These are phyloP conservation scores for Tamias sibiricus DNA, from an alignment of 2,113 vertebrate genomes.

Conservation along the genomic window DNA sequence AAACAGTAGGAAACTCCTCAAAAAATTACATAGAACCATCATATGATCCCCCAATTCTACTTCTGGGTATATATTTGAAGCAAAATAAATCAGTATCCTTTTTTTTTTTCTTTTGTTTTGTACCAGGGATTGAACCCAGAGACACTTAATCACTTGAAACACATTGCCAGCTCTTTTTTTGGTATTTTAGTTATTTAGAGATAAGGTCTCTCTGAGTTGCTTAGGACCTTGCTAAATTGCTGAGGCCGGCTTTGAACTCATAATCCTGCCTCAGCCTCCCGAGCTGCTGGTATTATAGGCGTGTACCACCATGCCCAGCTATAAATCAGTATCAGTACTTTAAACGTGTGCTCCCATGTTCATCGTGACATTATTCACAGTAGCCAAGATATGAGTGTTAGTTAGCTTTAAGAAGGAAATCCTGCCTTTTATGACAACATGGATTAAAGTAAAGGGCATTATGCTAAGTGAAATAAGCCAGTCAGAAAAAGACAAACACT, in stretches of 20 bases:
- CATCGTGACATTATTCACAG: background rate
- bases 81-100: background rate
- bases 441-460: background rate
- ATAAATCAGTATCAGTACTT: too few species aligned
- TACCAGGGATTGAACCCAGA: too few species aligned
- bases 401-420: background rate
- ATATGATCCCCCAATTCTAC: background rate
- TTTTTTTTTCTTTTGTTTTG: too few species aligned
- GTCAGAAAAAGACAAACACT: background rate
- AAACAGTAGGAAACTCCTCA: background rate
- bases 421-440: background rate
- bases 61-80: background rate
- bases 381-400: background rate
- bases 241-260: too few species aligned
- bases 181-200: too few species aligned
- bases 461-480: background rate
- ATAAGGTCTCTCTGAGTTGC: too few species aligned
- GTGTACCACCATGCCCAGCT: fast-evolving
- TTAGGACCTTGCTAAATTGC: too few species aligned
- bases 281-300: too few species aligned
- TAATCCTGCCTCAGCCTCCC: too few species aligned
- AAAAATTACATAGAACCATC: background rate
- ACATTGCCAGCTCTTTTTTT: too few species aligned
- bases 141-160: too few species aligned
- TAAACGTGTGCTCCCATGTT: too few species aligned